Evolutionary conservation across 2,113 vertebrate species (phyloP).

Genomic region (Tympanuchus pallidicinctus): DNA sequence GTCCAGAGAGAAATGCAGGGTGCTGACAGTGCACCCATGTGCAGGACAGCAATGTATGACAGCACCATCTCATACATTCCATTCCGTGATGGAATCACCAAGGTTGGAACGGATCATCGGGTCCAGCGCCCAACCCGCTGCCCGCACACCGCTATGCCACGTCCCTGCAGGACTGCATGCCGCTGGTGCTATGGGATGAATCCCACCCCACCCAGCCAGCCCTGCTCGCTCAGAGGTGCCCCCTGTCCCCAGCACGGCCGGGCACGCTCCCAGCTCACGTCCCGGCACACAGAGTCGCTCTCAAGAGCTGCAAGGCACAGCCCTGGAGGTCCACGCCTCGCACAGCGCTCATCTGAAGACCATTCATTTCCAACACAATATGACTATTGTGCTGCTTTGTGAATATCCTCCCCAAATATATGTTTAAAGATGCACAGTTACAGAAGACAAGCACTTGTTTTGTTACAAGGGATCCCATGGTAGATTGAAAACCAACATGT

Average conservation of each 20-base stretch:
- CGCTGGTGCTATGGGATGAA: neutral
- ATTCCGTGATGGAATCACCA: too few species aligned
- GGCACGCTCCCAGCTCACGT: neutral
- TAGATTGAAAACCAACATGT: rapidly evolving
- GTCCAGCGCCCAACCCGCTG: too few species aligned
- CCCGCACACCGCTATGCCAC: too few species aligned
- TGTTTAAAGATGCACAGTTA: constrained; percentile 26
- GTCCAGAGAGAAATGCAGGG: neutral
- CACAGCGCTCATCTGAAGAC: neutral
- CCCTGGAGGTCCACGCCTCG: neutral
- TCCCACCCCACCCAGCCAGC: too few species aligned
- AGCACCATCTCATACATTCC: neutral
- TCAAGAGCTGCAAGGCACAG: neutral
- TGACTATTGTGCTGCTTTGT: neutral
- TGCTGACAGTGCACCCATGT: too few species aligned
- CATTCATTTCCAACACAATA: constrained; percentile 25
- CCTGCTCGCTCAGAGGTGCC: neutral
- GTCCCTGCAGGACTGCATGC: too few species aligned
- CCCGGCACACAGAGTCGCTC: neutral
- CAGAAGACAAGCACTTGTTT: neutral
- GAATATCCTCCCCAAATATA: constrained; percentile 64
- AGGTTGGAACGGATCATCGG: too few species aligned
- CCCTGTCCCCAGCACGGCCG: neutral
- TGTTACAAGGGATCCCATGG: neutral
- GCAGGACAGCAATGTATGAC: too few species aligned